A percentile compares a stretch with the other conserved stretches of the same genome.
Conservation (phyloP, 2,113 vertebrate genomes). For the sheep (Ovis aries) region ARS-UI_Ramb_v3.0 NC_056076.1:2982001-2982500, state of each 20-base stretch:
- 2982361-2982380: background rate
- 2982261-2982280: background rate
- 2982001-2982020: background rate
- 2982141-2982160: background rate
- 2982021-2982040: background rate
- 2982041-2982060: background rate
- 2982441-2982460: background rate
- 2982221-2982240: background rate
- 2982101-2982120: background rate
- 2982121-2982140: background rate
- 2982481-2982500: background rate
- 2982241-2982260: background rate
- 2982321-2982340: background rate
- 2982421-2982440: background rate
- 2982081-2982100: background rate
- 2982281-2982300: background rate
- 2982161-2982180: background rate
- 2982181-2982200: background rate
- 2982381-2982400: background rate
- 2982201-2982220: background rate
- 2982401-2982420: background rate
- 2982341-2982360: background rate
- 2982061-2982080: background rate
- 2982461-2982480: background rate
- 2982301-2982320: accelerated